Conservation (phyloP, 2,113 vertebrate genomes). For the Pterocles orientalis region DNA sequence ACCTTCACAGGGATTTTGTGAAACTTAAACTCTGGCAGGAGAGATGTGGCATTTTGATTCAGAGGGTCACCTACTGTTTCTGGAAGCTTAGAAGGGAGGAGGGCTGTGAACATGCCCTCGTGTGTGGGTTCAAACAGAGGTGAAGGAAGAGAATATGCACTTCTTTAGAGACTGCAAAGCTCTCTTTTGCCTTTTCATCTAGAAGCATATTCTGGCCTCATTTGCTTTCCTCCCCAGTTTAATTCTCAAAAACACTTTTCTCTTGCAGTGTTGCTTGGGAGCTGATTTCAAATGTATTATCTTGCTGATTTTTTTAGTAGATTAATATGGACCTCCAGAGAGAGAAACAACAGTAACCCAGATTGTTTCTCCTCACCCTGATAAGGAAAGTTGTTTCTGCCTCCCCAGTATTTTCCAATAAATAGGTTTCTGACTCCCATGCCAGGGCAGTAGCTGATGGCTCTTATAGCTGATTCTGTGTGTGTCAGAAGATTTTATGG, state of each 20-base stretch:
- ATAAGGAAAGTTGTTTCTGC: not conserved
- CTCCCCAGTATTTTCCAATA: not conserved
- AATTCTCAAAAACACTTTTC: not conserved
- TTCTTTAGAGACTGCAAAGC: not conserved
- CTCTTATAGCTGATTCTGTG: not conserved
- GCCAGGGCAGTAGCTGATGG: not conserved
- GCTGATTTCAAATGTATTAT: not conserved
- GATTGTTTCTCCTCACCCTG: not conserved
- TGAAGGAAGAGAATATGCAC: not conserved
- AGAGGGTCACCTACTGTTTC: not conserved
- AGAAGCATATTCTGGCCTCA: not conserved
- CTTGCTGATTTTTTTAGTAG: not conserved
- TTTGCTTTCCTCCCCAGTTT: rapidly evolving
- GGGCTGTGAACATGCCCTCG: not conserved
- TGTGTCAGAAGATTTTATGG: not conserved
- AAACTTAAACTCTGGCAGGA: not conserved
- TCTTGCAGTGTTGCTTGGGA: not conserved
- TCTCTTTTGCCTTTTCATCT: not conserved
- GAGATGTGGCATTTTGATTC: not conserved
- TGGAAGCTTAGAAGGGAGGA: not conserved
- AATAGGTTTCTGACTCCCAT: not conserved
- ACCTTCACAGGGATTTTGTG: not conserved
- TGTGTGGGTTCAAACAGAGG: not conserved
- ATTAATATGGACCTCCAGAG: not conserved
- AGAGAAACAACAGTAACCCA: not conserved